Base-by-base conservation (phyloP, 2,888 invertebrate species). In the Ichneumon xanthorius region DNA sequence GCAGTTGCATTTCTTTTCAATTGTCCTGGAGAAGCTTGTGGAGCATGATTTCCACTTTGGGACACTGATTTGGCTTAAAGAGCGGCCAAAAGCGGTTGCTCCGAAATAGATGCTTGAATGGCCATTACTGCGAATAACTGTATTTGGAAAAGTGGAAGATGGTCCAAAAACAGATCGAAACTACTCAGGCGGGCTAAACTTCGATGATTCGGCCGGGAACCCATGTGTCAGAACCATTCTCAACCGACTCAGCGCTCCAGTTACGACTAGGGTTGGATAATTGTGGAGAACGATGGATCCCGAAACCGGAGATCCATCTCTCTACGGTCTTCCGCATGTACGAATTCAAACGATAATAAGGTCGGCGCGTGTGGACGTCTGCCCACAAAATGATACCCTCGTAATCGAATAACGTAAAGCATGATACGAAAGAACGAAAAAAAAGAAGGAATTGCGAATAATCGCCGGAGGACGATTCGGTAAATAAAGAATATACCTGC, bases 381-480 rank as follows among this genome's bases (percentile, higher is more conserved):
- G 70, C 40, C 33, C 26, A 30, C 30, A 40, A 77, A 77, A 73
- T 68, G 48, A 77, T 58, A 70, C 22, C 33, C n/a, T 50, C n/a
- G 50, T 71, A 55, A 78, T 75, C 63, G 53, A 70, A 77, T 26
- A 37, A 30, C 37, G 33, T n/a, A 65, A 58, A 26, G 22, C 26
- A 58, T 14, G 58, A 58, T 58, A 58, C 4, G 26, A 58, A 26
- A 68, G 26, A 6, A 48, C 9, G 30, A 61, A 37, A 40, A 65
- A 65, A n/a, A 63, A 84, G 82, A 86, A 82, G 82, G 67, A 70
- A 68, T 71, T 30, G 65, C 16, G 67, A 86, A 81, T 65, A 78
- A 83, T 77, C 63, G 81, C 86, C 65, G 19, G 67, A 81, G 81
- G 87, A 82, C 71, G 80, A 84, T 78, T 75, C 58, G 73, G 67